Evolutionary conservation across 2,888 invertebrate species (phyloP).

Genomic region (Dendrolimus houi): DNA sequence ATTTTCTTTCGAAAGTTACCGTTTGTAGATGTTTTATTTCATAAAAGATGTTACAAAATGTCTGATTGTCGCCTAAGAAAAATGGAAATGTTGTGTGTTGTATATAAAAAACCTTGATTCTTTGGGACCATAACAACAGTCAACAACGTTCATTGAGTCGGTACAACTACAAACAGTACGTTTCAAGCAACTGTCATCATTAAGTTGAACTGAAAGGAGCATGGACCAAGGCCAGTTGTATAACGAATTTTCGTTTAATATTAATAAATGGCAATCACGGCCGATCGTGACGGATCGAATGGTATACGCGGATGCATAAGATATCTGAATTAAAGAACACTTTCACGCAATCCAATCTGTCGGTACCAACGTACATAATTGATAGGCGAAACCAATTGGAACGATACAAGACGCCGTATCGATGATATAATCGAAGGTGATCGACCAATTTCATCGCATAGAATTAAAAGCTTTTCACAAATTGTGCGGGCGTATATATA

Average conservation of each 20-base stretch:
- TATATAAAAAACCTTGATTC: not conserved
- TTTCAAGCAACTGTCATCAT: constrained; percentile 69
- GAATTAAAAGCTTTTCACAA: constrained; percentile 14
- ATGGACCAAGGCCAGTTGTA: constrained; percentile 65
- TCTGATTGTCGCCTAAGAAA: not conserved
- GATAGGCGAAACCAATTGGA: constrained; percentile 42
- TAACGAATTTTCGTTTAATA: constrained; percentile 74
- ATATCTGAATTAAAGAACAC: constrained; percentile 39
- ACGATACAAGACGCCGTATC: constrained; percentile 36
- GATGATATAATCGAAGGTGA: constrained; percentile 43
- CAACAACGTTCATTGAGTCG: constrained; percentile 42
- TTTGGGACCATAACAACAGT: constrained; percentile 28
- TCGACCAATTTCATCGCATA: constrained; percentile 28
- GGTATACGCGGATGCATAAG: constrained; percentile 52
- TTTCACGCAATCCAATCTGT: constrained; percentile 41
- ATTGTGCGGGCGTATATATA: not conserved
- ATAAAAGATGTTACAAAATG: constrained; percentile 4
- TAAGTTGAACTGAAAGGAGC: constrained; percentile 72
- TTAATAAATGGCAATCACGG: constrained; percentile 66
- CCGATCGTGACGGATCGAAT: constrained; percentile 59
- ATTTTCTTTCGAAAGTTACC: constrained; percentile 64
- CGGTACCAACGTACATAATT: constrained; percentile 21
- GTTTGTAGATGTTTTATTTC: constrained; percentile 38
- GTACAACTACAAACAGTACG: constrained; percentile 57
- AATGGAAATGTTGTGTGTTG: not conserved